Conservation (phyloP, 2,888 invertebrate species). For the Saturnia japonica region DNA sequence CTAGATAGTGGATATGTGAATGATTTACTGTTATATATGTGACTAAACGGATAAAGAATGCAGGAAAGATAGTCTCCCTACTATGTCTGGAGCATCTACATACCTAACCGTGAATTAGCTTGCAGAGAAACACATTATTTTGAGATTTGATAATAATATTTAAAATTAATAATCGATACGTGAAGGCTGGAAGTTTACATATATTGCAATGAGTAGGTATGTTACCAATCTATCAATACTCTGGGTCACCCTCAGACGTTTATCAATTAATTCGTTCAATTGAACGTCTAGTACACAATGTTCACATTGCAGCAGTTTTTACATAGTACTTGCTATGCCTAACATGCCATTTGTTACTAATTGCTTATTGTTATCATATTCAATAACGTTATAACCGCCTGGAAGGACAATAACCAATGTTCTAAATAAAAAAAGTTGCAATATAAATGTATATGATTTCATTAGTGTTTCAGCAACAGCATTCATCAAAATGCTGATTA, state of each 20-base stretch:
- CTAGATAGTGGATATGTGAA: no score
- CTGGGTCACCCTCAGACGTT: constrained; percentile 43
- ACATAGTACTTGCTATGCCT: not conserved
- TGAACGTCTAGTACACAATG: constrained; percentile 57
- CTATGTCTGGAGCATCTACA: no score
- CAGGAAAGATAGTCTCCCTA: no score
- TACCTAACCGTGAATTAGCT: no score
- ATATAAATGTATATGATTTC: no score
- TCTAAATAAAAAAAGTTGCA: not conserved
- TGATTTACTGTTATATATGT: no score
- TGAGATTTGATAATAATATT: not conserved
- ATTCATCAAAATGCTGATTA: no score
- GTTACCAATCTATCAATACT: not conserved
- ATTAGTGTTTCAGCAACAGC: no score
- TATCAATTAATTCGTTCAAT: constrained; percentile 72
- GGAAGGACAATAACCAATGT: not conserved
- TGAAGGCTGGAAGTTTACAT: no score
- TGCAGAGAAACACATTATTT: no score
- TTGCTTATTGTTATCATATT: not conserved
- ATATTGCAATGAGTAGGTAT: not conserved
- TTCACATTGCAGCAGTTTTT: not conserved
- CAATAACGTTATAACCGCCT: not conserved
- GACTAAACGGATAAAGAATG: no score
- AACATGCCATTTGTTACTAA: not conserved
- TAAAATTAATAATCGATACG: not conserved